Evolutionary conservation across 2,888 invertebrate species (phyloP), one percentile per base, ranked within the genome.

Genomic region (Meghimatium bilineatum): DNA sequence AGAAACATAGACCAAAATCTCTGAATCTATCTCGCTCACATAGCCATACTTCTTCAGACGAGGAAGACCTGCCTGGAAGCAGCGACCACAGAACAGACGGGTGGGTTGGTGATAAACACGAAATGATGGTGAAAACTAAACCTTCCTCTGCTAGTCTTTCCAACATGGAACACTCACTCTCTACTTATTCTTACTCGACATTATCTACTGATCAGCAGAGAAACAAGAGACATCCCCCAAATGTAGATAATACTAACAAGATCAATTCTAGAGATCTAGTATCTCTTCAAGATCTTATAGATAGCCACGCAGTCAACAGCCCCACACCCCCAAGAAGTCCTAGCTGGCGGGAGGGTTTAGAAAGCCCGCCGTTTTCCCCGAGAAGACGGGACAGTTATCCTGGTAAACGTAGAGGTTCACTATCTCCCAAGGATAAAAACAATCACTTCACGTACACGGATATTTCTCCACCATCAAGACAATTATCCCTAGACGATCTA

Each of bases 301-400:
- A 80, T 71, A 84, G 67, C 34, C 86, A 88, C 32, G 81, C 84
- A 3, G 79, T 89, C n/a, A 87, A 86, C 77, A 91, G 90, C 86
- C 92, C 91, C 1, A 89, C 91, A 14, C 92, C 92, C 0, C 93
- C 93, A 0, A 88, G 92, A n/a, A 92, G 92, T 85, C 93, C 93
- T 3, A 92, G 91, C 79, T 92, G 93, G 92, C 86, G 92, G 29
- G 92, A 91, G 82, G 92, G 92, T 10, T 82, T 92, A 17, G 91
- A 92, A 44, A 91, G 91, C 76, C 92, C 92, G 2, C 92, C 92
- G 38, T 92, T 92, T 84, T 92, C 92, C 26, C 92, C 92, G 1
- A 85, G 90, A 34, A 85, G 92, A n/a, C 85, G 89, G 34, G 92
- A 92, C 78, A 90, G 90, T n/a, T 92, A 92, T 82, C 92, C 92